These are phyloP conservation scores for Panthera uncia DNA, from an alignment of 2,113 vertebrate genomes.

Conservation along the genomic window DNA sequence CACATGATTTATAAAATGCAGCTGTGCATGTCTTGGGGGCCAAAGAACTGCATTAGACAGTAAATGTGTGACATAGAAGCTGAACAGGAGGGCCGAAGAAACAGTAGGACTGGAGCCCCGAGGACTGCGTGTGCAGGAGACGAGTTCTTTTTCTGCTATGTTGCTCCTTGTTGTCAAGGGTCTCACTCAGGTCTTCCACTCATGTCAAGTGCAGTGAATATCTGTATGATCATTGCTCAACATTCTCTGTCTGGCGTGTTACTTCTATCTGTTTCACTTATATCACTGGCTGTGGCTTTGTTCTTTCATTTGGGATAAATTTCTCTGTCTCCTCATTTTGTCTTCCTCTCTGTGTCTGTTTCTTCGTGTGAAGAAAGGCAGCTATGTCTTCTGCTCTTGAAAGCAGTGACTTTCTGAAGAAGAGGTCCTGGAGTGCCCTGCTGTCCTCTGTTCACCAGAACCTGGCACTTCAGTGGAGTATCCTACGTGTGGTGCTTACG, in stretches of 20 bases:
- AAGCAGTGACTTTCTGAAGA: not conserved
- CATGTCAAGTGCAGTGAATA: not conserved
- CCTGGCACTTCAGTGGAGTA: not conserved
- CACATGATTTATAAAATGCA: not conserved
- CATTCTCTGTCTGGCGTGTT: not conserved
- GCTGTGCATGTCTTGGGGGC: not conserved
- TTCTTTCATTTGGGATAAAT: not conserved
- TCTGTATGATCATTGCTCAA: not conserved
- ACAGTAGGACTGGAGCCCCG: rapidly evolving
- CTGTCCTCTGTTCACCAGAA: not conserved
- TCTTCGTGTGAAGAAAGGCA: not conserved
- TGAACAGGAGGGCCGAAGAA: not conserved
- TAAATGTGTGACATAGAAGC: not conserved
- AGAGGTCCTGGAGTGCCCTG: not conserved
- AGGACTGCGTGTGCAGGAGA: not conserved
- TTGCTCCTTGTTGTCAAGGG: not conserved
- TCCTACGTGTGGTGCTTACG: not conserved
- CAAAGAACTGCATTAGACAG: not conserved
- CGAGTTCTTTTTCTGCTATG: not conserved
- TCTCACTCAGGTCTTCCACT: not conserved
- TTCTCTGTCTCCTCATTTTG: not conserved
- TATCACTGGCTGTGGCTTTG: not conserved
- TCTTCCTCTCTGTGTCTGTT: not conserved
- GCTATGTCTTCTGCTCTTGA: not conserved
- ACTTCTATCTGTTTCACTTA: not conserved